These are phyloP conservation scores for Monochamus saltuarius DNA, from an alignment of 1,140 invertebrate species.

Conservation along the genomic window DNA sequence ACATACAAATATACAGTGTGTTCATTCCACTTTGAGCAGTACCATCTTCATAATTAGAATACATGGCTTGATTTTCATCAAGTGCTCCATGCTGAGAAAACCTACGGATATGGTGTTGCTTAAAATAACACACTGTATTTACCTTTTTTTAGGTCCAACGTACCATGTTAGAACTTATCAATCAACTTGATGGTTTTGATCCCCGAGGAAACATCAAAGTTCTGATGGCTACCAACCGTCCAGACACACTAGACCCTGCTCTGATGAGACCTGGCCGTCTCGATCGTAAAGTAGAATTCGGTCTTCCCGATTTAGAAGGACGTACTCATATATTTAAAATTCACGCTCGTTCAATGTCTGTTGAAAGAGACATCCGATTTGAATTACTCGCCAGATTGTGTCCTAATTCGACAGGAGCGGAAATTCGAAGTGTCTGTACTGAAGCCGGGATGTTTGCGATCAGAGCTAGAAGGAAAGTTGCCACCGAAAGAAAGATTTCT, in stretches of 20 bases:
- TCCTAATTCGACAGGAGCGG: slow-evolving; percentile 98
- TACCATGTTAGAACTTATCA: slow-evolving; percentile 99
- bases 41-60: too few species aligned
- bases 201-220: slow-evolving; percentile 99
- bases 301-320: slow-evolving; percentile 93
- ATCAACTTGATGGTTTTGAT: slow-evolving; percentile 98
- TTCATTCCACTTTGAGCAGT: too few species aligned
- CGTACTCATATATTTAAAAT: slow-evolving; percentile 98
- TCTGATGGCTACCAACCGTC: slow-evolving; percentile 98
- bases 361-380: slow-evolving; percentile 97
- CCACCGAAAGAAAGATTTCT: slow-evolving; percentile 99
- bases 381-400: slow-evolving; percentile 94
- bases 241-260: slow-evolving; percentile 97
- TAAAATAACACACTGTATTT: too few species aligned
- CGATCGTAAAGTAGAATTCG: slow-evolving; percentile 98
- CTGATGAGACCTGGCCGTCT: slow-evolving; percentile 96
- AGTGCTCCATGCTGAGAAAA: too few species aligned
- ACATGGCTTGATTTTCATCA: too few species aligned
- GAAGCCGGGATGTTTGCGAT: slow-evolving; percentile 99
- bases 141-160: slow-evolving; percentile 71
- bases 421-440: slow-evolving; percentile 96
- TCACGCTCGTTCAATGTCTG: slow-evolving; percentile 98
- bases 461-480: slow-evolving; percentile 95
- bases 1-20: too few species aligned
- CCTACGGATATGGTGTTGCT: too few species aligned